Evolutionary conservation across 2,888 invertebrate species (phyloP), one percentile per base, ranked within the genome.

Genomic region (Sarcophaga rosellei): DNA sequence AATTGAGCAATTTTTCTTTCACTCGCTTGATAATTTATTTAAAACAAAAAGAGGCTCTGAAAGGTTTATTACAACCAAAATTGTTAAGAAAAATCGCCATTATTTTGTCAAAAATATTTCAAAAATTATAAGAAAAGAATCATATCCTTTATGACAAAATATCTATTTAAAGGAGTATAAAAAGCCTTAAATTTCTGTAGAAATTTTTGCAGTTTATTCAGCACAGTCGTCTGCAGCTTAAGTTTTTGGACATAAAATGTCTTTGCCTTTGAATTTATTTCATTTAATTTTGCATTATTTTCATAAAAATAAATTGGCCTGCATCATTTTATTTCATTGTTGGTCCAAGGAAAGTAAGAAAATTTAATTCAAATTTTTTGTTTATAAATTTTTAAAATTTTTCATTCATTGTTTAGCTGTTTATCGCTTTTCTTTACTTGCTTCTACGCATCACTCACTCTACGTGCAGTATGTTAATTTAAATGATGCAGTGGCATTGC

Each of bases 311-410:
- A 89, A 90, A 73, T 85, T 91, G 45, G 76, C 74, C 15, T 89
- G 88, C 88, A 84, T 91, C 1, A 86, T 90, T 0, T 80, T 92
- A 20, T 91, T 92, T 84, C 91, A 92, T 80, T 93, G 93, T 66
- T 92, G 92, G 92, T 75, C 87, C 70, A 17, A 72, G 61, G 68
- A 88, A 81, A 89, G 93, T 92, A 76, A 86, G 86, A 17, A 63
- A 45, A 62, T 57, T 35, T 0, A 76, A 45, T 76, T 59, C 2
- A 44, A 35, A 66, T 47, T 17, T 53, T 53, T 53, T 47, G 12
- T 47, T 15, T 15, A 1, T 47, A 15, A 53, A 12, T 53, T 53
- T 2, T 53, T 4, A 0, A 53, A 53, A 53, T 53, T 57, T 70
- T 62, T 44, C 20, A 74, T 68, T 65, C 65, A 45, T n/a, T 62